These are phyloP conservation scores for Tortrix viridana DNA, from an alignment of 2,888 invertebrate genomes.

Conservation along the genomic window DNA sequence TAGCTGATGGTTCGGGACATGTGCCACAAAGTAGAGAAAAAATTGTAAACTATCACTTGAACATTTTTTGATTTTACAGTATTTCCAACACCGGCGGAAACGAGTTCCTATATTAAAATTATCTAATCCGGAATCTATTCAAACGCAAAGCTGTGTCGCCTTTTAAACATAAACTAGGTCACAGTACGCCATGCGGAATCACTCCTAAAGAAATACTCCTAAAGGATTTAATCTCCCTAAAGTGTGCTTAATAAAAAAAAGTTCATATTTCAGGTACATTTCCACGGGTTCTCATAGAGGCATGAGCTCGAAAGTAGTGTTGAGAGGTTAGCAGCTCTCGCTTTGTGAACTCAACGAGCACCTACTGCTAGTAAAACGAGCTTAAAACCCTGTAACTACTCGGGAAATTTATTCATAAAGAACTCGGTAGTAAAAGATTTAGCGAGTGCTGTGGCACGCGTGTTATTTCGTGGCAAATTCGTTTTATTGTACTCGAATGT, in stretches of 20 bases:
- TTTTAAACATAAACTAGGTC: constrained; percentile 23
- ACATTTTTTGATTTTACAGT: too few relatives aligned
- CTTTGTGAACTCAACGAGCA: constrained; percentile 40
- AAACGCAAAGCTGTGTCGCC: background rate
- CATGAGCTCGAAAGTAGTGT: constrained; percentile 39
- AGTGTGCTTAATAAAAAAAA: constrained; percentile 25
- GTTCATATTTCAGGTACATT: constrained; percentile 29
- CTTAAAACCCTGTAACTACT: constrained; percentile 43
- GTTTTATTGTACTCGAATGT: constrained; percentile 16
- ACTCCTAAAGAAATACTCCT: constrained; percentile 5
- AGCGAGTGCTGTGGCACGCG: constrained; percentile 12
- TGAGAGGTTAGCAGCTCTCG: constrained; percentile 41
- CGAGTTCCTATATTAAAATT: constrained; percentile 1
- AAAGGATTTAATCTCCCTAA: constrained; percentile 13
- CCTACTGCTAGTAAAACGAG: constrained; percentile 40
- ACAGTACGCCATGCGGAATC: constrained; percentile 12
- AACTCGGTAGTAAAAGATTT: constrained; percentile 21
- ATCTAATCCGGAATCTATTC: background rate
- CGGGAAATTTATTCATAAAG: constrained; percentile 37
- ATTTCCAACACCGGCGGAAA: background rate
- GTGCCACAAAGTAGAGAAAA: too few relatives aligned
- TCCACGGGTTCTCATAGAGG: constrained; percentile 29
- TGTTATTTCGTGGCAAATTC: constrained; percentile 15
- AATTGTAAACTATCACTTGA: too few relatives aligned
- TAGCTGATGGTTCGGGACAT: too few relatives aligned